Percentiles rank a stretch among this genome's conserved stretches.
These are phyloP conservation scores for Phalangium opilio DNA, from an alignment of 2,888 invertebrate species.

Conservation along the genomic window DNA sequence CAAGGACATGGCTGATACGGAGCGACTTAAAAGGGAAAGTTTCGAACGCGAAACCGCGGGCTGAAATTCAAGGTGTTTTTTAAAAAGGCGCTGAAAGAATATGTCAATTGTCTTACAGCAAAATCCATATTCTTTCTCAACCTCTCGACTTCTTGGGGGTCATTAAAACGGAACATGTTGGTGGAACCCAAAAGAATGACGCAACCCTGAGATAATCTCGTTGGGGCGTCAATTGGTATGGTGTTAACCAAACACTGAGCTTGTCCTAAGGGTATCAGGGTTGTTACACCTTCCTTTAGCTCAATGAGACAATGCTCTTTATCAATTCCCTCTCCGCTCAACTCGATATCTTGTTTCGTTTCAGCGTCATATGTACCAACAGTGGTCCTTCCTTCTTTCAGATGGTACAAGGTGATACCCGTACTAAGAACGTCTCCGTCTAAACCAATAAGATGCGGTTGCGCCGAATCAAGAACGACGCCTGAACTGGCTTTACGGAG, in stretches of 20 bases:
- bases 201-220: conserved; percentile 64
- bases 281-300: conserved; percentile 53
- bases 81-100: no score
- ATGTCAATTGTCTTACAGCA: no score
- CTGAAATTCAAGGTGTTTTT: no score
- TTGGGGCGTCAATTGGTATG: conserved; percentile 56
- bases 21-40: no score
- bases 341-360: conserved; percentile 57
- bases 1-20: no score
- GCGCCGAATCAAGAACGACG: conserved; percentile 73
- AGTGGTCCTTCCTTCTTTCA: conserved; percentile 70
- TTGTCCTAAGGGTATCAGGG: conserved; percentile 51
- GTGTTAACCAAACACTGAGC: conserved; percentile 72
- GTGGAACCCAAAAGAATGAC: conserved; percentile 59
- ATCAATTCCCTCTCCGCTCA: conserved; percentile 58
- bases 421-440: conserved; percentile 79
- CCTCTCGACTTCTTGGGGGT: conserved; percentile 74
- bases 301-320: conserved; percentile 61
- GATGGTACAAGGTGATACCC: conserved; percentile 75
- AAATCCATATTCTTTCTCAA: conserved; percentile 54
- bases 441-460: conserved; percentile 80
- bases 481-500: conserved; percentile 73
- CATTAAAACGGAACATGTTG: conserved; percentile 74
- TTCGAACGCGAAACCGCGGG: no score
- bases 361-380: conserved; percentile 60